phyloP scores from a whole-genome alignment of 2,797 vertebrate genomes.

The Meda fulgida region DNA sequence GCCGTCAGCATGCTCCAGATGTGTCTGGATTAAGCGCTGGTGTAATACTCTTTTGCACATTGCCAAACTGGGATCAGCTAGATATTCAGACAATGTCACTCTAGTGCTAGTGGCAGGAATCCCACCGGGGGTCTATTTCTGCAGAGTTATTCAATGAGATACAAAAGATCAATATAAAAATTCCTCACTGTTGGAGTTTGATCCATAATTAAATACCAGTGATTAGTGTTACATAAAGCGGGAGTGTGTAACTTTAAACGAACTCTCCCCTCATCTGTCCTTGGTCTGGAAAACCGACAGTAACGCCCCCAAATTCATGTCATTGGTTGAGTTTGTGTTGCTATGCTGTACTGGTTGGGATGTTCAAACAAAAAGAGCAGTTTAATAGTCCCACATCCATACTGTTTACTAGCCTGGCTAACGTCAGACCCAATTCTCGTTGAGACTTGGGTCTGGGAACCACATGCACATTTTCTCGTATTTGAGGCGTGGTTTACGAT shows the following conservation, averaged over 20 bases:
- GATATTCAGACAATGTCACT: constrained; percentile 44
- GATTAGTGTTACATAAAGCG: background rate
- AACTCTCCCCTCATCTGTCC: background rate
- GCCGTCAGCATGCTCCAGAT: constrained; percentile 36
- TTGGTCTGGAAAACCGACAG: background rate
- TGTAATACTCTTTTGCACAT: constrained; percentile 28
- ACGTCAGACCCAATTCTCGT: too few relatives aligned
- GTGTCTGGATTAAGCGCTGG: constrained; percentile 42
- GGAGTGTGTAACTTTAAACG: constrained; percentile 16
- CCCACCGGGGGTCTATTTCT: constrained; percentile 1
- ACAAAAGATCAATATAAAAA: constrained; percentile 10
- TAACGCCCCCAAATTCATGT: background rate
- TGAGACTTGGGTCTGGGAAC: too few relatives aligned
- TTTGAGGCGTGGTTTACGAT: too few relatives aligned
- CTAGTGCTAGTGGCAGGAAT: constrained; percentile 1
- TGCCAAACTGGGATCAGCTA: constrained; percentile 39
- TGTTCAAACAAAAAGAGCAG: background rate
- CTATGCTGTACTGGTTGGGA: background rate
- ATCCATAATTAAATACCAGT: background rate
- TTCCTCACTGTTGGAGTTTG: background rate
- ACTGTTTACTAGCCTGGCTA: too few relatives aligned
- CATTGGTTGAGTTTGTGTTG: background rate
- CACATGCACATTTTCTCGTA: too few relatives aligned
- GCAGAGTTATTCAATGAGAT: constrained; percentile 2
- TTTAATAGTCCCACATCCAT: background rate